Conservation (phyloP, 1,140 invertebrate species). For the Sminthurinus signatus region DNA sequence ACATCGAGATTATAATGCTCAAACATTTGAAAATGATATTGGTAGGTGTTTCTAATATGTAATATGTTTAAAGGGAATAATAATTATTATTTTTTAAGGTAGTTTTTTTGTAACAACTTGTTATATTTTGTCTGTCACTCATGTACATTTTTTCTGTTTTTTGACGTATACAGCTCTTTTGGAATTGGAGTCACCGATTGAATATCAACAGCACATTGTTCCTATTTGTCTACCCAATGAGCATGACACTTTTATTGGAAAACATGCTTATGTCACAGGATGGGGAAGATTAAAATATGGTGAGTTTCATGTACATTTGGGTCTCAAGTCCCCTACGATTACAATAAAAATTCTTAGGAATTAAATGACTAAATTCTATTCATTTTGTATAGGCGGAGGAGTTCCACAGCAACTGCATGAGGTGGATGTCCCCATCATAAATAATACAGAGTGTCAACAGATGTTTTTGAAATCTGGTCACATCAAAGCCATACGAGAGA, state of each 20-base stretch:
- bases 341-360: too few species aligned
- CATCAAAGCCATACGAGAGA: slow-evolving; percentile 73
- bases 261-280: slow-evolving; percentile 34
- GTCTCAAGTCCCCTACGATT: too few species aligned
- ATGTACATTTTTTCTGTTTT: too few species aligned
- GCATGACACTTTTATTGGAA: slow-evolving; percentile 68
- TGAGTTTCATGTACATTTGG: slow-evolving; percentile 8
- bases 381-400: slow-evolving; percentile 59
- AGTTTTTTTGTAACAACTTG: too few species aligned
- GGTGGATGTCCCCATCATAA: slow-evolving; percentile 85
- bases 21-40: slow-evolving; percentile 85
- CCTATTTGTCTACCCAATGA: slow-evolving; percentile 86
- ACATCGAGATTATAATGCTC: slow-evolving; percentile 77
- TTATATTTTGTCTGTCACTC: too few species aligned
- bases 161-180: too few species aligned
- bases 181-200: slow-evolving; percentile 50
- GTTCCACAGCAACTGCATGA: slow-evolving; percentile 83
- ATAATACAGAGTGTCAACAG: slow-evolving; percentile 82
- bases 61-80: too few species aligned
- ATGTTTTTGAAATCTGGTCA: slow-evolving; percentile 89
- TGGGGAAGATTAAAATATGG: slow-evolving; percentile 39
- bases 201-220: slow-evolving; percentile 79
- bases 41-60: too few species aligned
- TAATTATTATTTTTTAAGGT: too few species aligned
- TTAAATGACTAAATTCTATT: too few species aligned